Evolutionary conservation across 2,888 invertebrate species (phyloP), one percentile per base, ranked within the genome.

Genomic region (Dione juno): DNA sequence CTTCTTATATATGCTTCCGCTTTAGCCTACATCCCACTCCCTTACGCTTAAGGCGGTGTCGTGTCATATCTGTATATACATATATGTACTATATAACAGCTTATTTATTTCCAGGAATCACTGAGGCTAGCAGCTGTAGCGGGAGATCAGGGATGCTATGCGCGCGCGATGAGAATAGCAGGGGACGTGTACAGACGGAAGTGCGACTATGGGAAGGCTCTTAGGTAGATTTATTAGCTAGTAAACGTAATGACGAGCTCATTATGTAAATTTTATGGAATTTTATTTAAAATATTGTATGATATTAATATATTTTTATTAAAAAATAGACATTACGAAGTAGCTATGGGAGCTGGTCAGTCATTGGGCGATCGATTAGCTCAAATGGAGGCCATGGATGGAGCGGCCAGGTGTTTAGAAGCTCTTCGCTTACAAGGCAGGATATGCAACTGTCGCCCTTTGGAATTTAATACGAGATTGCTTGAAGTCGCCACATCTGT

Each of bases 361-460:
- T 95, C 96, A 0, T 93, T 97, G 78, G 97, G 97, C 0, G 97
- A 97, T 86, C 94, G 97, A 0, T 94, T 97, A 74, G 96, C 97
- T 10, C 97, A 97, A 84, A 97, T 97, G 97, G 97, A 97, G 80
- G 97, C 97, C 0, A 97, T 97, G 97, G 97, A 97, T 79, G 97
- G 97, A 0, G 97, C 96, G 0, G 97, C 97, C 0, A 92, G 97
- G 58, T 97, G 97, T 79, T 88, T 97, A 48, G 97, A 97, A 81
- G 96, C 96, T 0, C 86, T 97, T 41, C 90, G 97, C 19, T 87
- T 96, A 8, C 96, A 97, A 81, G 96, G 96, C 80, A 96, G 97
- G 83, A 97, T 97, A 80, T 97, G 97, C 88, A 97, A 97, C 88
- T 97, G 97, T 84, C 94, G 97, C 70, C 97, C 97, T 0, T 87